Base-by-base conservation (phyloP, 2,888 invertebrate genomes). In the Dilophus febrilis region DNA sequence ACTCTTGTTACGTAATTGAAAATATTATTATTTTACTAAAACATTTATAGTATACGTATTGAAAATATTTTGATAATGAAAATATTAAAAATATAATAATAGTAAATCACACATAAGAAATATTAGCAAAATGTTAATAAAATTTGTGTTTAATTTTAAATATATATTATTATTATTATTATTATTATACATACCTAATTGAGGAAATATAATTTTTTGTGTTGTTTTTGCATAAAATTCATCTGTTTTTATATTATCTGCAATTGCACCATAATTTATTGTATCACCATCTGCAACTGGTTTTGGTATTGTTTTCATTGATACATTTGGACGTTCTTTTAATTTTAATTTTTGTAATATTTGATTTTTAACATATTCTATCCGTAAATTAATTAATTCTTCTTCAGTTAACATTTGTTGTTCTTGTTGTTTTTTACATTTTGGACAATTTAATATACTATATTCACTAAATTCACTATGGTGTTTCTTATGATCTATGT, bases 211-310 rank as follows among this genome's bases (percentile, higher is more conserved):
- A 36, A 85, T 81, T 49, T 84, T 81, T 64, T 84, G 83, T 46
- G 82, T 82, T 11, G 84, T 85, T 52, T 82, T 72, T 19, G 83
- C 85, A 51, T 84, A 86, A 49, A 81, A 86, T 51, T 84, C 83
- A 50, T 85, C 85, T 2, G 71, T 64, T 42, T 72, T 70, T 8
- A 65, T 63, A 17, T 74, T 71, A 42, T 71, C 70, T 44, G 68
- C 67, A 14, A 67, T 64, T 41, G 71, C 71, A 32, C 64, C 61
- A 34, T 58, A 45, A 14, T 56, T 52, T 12, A 70, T 59, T 43
- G 76, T 77, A 52, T 75, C 72, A 7, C 81, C 81, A 49, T 78
- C 78, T 35, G 77, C 77, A 44, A 85, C 71, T 6, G 84, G 84
- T 57, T 74, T 73, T 1, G 85, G 85, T 49, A 86, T 59, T 40